Conservation (phyloP, 2,797 vertebrate species). For the Trachops cirrhosus region DNA sequence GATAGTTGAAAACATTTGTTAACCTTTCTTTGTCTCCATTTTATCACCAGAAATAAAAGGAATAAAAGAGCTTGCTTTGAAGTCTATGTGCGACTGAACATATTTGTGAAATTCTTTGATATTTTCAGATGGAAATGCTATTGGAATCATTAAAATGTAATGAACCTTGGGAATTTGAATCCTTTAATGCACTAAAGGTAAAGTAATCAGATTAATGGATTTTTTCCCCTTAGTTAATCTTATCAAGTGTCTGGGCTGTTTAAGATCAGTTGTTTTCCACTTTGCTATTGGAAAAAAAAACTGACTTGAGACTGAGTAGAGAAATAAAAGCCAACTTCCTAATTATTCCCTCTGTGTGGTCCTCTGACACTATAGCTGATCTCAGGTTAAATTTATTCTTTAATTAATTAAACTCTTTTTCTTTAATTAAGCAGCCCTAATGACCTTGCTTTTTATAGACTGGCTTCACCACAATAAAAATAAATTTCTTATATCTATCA, state of each 20-base stretch:
- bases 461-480: conserved; percentile 27
- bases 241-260: conserved; percentile 55
- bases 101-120: conserved; percentile 48
- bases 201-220: conserved; percentile 66
- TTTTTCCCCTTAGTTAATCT: conserved; percentile 60
- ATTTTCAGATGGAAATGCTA: conserved; percentile 38
- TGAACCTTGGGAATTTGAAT: conserved; percentile 59
- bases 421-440: conserved; percentile 59
- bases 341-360: conserved; percentile 53
- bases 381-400: conserved; percentile 67
- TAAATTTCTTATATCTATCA: conserved; percentile 33
- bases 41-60: neutral
- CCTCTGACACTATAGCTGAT: conserved; percentile 58
- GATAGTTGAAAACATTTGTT: conserved; percentile 62
- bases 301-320: conserved; percentile 14
- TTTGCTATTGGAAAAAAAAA: conserved; percentile 7
- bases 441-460: conserved; percentile 29
- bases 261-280: conserved; percentile 64
- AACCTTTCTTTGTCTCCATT: conserved; percentile 58
- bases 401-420: conserved; percentile 68
- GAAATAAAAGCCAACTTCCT: conserved; percentile 58
- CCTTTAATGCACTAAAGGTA: conserved; percentile 63
- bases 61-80: conserved; percentile 61
- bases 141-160: conserved; percentile 64
- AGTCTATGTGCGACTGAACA: neutral